Conservation (phyloP, 2,797 vertebrate species). For the Eptatretus atami region DNA sequence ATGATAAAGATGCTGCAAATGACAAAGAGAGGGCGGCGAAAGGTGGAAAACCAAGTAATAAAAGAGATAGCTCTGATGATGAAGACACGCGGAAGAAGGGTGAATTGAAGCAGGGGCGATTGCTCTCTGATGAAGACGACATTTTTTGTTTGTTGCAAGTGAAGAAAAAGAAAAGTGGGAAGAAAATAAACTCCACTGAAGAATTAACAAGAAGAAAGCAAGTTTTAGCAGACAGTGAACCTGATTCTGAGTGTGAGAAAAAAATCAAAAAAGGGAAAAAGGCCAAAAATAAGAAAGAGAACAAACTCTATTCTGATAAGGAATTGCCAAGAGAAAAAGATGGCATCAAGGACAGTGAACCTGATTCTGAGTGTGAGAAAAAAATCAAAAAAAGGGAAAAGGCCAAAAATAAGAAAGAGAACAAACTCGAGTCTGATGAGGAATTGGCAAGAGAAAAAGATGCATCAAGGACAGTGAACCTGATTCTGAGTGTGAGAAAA, state of each 20-base stretch:
- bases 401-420: slow-evolving; percentile 35
- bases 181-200: too few relatives aligned
- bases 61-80: slow-evolving; percentile 23
- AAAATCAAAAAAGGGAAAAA: slow-evolving; percentile 55
- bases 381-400: slow-evolving; percentile 54
- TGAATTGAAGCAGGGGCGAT: too few relatives aligned
- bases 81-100: neutral
- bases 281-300: slow-evolving; percentile 35
- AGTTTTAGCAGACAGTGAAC: slow-evolving; percentile 26
- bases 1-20: neutral
- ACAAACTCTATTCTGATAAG: slow-evolving; percentile 24
- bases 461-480: slow-evolving; percentile 16
- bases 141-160: too few relatives aligned
- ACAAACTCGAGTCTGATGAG: slow-evolving; percentile 24
- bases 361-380: slow-evolving; percentile 13
- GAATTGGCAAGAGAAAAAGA: slow-evolving; percentile 28
- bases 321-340: slow-evolving; percentile 28
- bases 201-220: too few relatives aligned
- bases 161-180: too few relatives aligned
- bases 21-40: neutral
- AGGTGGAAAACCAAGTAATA: neutral
- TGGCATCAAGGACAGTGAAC: slow-evolving; percentile 15
- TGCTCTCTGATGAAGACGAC: too few relatives aligned
- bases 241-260: slow-evolving; percentile 15
- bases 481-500: slow-evolving; percentile 15